Evolutionary conservation across 2,113 vertebrate genomes (phyloP).

Genomic region (Plestiodon gilberti): DNA sequence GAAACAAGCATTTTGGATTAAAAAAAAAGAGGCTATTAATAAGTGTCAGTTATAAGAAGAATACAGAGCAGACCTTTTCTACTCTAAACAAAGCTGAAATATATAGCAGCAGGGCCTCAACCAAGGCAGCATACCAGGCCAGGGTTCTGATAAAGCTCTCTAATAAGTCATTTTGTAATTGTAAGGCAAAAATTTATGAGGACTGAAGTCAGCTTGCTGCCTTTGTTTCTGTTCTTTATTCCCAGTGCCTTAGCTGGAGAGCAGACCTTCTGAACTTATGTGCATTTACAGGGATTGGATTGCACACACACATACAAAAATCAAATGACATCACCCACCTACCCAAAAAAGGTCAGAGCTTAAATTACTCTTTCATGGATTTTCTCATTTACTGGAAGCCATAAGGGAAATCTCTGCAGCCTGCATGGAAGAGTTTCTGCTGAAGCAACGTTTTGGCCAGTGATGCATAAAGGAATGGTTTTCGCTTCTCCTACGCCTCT

Average conservation of each 20-base stretch:
- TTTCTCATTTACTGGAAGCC: conserved; percentile 43
- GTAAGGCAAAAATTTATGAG: conserved; percentile 58
- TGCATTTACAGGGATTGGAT: conserved; percentile 46
- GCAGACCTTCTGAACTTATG: conserved; percentile 28
- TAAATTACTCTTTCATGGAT: conserved; percentile 44
- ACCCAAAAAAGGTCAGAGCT: conserved; percentile 53
- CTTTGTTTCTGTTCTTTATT: conserved; percentile 45
- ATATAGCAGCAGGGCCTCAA: conserved; percentile 22
- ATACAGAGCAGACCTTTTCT: conserved; percentile 55
- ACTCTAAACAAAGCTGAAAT: conserved; percentile 54
- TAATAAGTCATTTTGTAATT: conserved; percentile 58
- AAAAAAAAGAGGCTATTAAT: conserved; percentile 44
- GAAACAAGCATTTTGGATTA: conserved; percentile 45
- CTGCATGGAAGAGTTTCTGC: background rate
- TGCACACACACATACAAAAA: conserved; percentile 51
- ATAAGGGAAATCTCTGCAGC: conserved; percentile 26
- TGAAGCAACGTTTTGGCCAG: background rate
- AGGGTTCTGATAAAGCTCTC: conserved; percentile 53
- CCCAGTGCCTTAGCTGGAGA: conserved; percentile 29
- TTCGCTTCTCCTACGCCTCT: background rate
- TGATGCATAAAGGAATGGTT: background rate
- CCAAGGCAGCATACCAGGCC: conserved; percentile 41
- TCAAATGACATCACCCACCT: conserved; percentile 58
- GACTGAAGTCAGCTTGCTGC: conserved; percentile 50
- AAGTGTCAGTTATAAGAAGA: conserved; percentile 50